Evolutionary conservation across 1,140 invertebrate species (phyloP).

Genomic region (Drosophila tropicalis): DNA sequence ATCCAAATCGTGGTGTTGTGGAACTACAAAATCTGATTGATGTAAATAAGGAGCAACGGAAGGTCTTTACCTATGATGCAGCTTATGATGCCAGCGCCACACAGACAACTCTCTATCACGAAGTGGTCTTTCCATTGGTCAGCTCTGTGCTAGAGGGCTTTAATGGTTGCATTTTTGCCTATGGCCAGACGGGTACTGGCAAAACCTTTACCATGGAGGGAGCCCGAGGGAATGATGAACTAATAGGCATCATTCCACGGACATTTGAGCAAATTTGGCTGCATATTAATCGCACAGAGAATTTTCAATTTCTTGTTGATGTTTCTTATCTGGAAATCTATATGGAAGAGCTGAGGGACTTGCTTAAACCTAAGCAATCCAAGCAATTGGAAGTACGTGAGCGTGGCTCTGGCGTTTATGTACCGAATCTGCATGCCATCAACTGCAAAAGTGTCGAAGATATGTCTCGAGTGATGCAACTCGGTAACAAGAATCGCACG

Average conservation of each 20-base stretch:
- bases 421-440: conserved; percentile 95
- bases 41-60: conserved; percentile 84
- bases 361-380: conserved; percentile 91
- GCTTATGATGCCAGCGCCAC: conserved; percentile 94
- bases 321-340: conserved; percentile 98
- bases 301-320: conserved; percentile 95
- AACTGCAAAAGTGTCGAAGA: conserved; percentile 96
- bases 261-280: conserved; percentile 98
- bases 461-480: conserved; percentile 94
- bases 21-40: conserved; percentile 86
- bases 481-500: conserved; percentile 95
- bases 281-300: conserved; percentile 92
- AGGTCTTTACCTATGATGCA: conserved; percentile 96
- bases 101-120: conserved; percentile 97
- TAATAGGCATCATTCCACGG: conserved; percentile 95
- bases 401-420: conserved; percentile 92
- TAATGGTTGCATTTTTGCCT: conserved; percentile 98
- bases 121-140: conserved; percentile 95
- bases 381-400: conserved; percentile 90
- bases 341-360: conserved; percentile 96
- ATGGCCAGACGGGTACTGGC: conserved; percentile 97
- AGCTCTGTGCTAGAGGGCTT: conserved; percentile 97
- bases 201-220: conserved; percentile 99
- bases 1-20: conserved; percentile 87
- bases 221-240: conserved; percentile 84